Conservation (phyloP, 2,888 invertebrate genomes). For the Drosophila melanosoma region DNA sequence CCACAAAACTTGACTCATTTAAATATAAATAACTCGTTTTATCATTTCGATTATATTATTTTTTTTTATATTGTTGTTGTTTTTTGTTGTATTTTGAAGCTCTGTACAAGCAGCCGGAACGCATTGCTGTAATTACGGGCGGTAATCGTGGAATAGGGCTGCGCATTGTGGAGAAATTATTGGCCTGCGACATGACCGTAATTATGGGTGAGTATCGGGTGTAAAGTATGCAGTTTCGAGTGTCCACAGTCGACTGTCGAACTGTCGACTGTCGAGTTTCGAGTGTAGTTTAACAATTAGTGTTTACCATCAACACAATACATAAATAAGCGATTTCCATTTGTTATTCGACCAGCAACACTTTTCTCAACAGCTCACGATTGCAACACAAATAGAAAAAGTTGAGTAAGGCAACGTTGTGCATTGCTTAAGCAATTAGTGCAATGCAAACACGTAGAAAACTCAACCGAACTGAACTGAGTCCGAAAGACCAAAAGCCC, state of each 20-base stretch:
- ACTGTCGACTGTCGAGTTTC: neutral
- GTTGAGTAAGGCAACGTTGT: slow-evolving; percentile 7
- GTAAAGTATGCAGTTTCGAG: neutral
- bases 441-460: neutral
- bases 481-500: neutral
- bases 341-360: slow-evolving; percentile 53
- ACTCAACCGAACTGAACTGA: neutral
- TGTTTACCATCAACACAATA: neutral
- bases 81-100: slow-evolving; percentile 83
- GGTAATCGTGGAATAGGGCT: slow-evolving; percentile 94
- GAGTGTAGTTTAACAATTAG: neutral
- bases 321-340: slow-evolving; percentile 26
- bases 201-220: slow-evolving; percentile 87
- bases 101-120: slow-evolving; percentile 88
- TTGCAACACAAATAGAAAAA: neutral
- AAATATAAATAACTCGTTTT: slow-evolving; percentile 10
- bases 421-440: slow-evolving; percentile 13
- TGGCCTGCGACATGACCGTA: slow-evolving; percentile 91
- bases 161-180: slow-evolving; percentile 90
- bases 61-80: neutral
- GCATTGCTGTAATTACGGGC: slow-evolving; percentile 93
- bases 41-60: slow-evolving; percentile 18
- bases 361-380: slow-evolving; percentile 1
- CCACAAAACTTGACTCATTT: neutral
- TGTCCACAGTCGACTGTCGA: neutral